Base-by-base conservation (phyloP, 2,888 invertebrate species). In the Dichetophora obliterata region DNA sequence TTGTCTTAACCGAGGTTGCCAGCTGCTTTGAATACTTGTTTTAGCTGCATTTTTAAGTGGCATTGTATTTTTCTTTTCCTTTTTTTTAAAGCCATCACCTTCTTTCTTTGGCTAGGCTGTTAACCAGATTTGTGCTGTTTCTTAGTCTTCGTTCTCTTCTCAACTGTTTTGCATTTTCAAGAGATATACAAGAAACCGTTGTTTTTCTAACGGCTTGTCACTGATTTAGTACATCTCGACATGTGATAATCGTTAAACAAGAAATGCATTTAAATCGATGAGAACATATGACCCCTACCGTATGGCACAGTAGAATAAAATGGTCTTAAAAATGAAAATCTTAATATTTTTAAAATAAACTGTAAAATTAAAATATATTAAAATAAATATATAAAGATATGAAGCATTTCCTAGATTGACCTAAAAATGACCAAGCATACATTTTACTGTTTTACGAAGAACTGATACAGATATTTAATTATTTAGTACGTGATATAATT, bases 131-230 rank as follows among this genome's bases (percentile, higher is more conserved):
- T 16, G 16, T 34, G 65, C 31, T n/a, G 34, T 1, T 52, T 50
- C 27, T 19, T 54, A 27, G 34, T 70, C 70, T 68, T 50, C 48
- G 1, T 31, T 8, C 34, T n/a, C 54, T 34, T n/a, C 34, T 52
- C 70, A 75, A 57, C 68, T 75, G 75, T 59, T 78, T 78, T 78
- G 76, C 76, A 76, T 76, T 76, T 78, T 76, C 9, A 14, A 54
- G 48, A 68, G 31, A 63, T 2, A 14, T 11, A 11, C 43, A 43
- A 43, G 43, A 43, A 43, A 43, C 75, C 75, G 75, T 70, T 75
- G 43, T 50, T 22, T 66, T 75, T 69, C 22, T 75, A 78, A 73
- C 78, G 75, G 75, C 68, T 74, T 59, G 31, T 66, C 37, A 19
- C 75, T 73, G 63, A 69, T 63, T 75, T 54, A 43, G 72, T 68